Evolutionary conservation across 2,888 invertebrate genomes (phyloP).

Genomic region (Chrysomela aeneicollis): DNA sequence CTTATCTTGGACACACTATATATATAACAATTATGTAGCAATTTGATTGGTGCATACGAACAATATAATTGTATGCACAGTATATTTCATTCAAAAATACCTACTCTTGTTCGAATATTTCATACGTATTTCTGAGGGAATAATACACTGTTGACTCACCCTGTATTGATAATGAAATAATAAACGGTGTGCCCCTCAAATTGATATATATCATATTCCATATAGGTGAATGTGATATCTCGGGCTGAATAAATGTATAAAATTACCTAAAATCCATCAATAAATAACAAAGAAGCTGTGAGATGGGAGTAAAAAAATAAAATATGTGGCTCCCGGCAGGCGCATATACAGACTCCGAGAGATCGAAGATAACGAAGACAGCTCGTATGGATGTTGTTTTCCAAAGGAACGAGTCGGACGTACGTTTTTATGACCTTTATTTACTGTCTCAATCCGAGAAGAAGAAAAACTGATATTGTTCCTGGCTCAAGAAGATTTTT

Average conservation of each 20-base stretch:
- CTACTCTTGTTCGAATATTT: too few relatives aligned
- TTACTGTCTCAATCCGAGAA: neutral
- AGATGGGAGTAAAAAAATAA: constrained; percentile 21
- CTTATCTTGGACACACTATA: too few relatives aligned
- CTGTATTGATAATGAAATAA: neutral
- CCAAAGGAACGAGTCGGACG: neutral
- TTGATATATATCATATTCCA: constrained; percentile 1
- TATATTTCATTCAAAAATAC: too few relatives aligned
- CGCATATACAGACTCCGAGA: constrained; percentile 15
- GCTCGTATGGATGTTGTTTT: constrained; percentile 10
- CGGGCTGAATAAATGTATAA: constrained; percentile 11
- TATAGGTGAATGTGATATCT: neutral
- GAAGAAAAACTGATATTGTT: neutral
- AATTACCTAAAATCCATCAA: constrained; percentile 25
- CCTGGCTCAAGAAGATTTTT: neutral
- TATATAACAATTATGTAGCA: too few relatives aligned
- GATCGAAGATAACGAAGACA: constrained; percentile 21
- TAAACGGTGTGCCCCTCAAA: neutral
- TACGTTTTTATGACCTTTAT: constrained; percentile 1
- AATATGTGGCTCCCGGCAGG: constrained; percentile 25
- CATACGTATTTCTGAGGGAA: too few relatives aligned
- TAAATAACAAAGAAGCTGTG: constrained; percentile 20
- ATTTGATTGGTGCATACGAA: too few relatives aligned
- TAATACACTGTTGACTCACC: too few relatives aligned
- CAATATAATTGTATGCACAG: too few relatives aligned